These are phyloP conservation scores for Tinea pellionella DNA, from an alignment of 2,888 invertebrate genomes.

Conservation along the genomic window DNA sequence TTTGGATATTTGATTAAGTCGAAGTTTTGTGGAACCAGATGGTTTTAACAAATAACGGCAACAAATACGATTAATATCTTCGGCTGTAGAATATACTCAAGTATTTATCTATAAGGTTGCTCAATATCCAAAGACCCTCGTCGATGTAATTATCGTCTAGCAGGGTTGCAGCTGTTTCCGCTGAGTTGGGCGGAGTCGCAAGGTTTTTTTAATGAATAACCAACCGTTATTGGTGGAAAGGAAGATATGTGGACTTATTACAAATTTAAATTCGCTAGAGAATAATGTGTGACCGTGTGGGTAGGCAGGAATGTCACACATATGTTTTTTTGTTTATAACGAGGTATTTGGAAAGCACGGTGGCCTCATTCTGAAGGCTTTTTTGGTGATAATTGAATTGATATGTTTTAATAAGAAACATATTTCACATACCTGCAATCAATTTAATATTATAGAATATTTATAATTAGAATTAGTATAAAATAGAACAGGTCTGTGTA, in stretches of 20 bases:
- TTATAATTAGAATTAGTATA: no score
- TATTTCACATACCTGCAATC: neutral
- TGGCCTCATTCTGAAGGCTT: conserved; percentile 14
- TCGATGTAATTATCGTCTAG: conserved; percentile 52
- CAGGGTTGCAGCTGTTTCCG: conserved; percentile 62
- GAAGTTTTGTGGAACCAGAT: conserved; percentile 22
- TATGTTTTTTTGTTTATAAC: conserved; percentile 46
- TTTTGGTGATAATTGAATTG: neutral
- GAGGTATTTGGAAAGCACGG: conserved; percentile 28
- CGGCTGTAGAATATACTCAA: conserved; percentile 22
- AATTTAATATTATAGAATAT: no score
- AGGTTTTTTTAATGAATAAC: conserved; percentile 49
- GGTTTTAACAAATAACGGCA: conserved; percentile 27
- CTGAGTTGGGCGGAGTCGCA: conserved; percentile 44
- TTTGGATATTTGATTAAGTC: neutral
- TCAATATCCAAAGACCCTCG: conserved; percentile 28
- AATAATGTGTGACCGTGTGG: conserved; percentile 42
- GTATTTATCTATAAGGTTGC: conserved; percentile 35
- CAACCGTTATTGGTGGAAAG: conserved; percentile 53
- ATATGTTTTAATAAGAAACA: neutral
- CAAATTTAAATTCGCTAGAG: conserved; percentile 64
- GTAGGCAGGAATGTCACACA: conserved; percentile 56
- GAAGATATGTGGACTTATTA: conserved; percentile 46
- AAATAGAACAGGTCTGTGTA: no score
- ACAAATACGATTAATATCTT: conserved; percentile 21